These are phyloP conservation scores for Drosophila lacteicornis DNA, from an alignment of 1,140 invertebrate species.

Conservation along the genomic window DNA sequence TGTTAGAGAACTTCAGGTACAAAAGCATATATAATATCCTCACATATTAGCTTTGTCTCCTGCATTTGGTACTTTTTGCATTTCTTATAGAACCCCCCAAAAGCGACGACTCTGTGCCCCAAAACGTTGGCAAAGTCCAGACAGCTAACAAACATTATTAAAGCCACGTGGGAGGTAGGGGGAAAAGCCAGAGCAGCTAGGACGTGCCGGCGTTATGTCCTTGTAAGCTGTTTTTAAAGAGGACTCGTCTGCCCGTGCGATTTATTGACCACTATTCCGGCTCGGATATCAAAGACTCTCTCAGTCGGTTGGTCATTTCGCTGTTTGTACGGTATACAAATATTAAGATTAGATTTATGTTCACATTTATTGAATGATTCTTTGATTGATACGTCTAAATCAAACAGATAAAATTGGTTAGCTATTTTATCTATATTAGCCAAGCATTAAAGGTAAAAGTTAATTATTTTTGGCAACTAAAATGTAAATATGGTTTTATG, in stretches of 20 bases:
- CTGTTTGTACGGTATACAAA: neutral
- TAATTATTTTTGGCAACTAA: neutral
- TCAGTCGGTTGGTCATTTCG: neutral
- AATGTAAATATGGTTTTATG: neutral
- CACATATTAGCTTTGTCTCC: neutral
- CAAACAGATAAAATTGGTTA: neutral
- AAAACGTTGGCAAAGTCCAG: conserved; percentile 11
- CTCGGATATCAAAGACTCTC: conserved; percentile 3
- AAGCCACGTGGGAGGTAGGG: neutral
- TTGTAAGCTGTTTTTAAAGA: conserved; percentile 19
- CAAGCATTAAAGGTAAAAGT: no score
- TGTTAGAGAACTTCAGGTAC: neutral
- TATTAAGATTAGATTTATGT: neutral
- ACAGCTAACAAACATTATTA: conserved; percentile 17
- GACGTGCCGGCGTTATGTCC: conserved; percentile 4
- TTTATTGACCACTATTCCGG: conserved; percentile 16
- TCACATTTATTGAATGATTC: neutral
- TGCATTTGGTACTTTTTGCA: neutral
- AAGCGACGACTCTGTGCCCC: neutral
- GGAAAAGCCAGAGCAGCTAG: neutral
- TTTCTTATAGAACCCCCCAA: neutral
- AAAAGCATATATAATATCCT: no score
- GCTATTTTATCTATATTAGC: neutral
- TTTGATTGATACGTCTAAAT: neutral
- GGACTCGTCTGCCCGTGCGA: conserved; percentile 10